Conservation (phyloP, 2,888 invertebrate species). For the Xestia rhomboidea region DNA sequence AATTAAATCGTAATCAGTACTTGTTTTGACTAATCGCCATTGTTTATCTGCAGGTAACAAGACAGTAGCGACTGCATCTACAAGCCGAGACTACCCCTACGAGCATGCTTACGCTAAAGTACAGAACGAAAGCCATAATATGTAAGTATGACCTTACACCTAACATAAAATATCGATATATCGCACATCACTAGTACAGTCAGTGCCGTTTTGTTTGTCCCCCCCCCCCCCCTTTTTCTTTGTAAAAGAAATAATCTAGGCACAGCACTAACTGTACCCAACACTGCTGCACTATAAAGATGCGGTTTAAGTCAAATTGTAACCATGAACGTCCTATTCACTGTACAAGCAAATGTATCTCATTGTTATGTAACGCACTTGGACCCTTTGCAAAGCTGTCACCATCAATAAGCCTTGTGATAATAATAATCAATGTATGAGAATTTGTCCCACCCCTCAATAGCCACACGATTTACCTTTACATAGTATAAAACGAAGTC, state of each 20-base stretch:
- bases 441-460: not conserved
- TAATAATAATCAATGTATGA: not conserved
- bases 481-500: no score
- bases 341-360: not conserved
- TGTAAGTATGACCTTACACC: constrained; percentile 75
- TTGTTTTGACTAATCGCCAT: constrained; percentile 55
- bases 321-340: not conserved
- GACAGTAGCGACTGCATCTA: constrained; percentile 78
- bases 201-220: not conserved
- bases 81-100: constrained; percentile 91
- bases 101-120: constrained; percentile 95
- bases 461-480: not conserved
- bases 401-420: not conserved
- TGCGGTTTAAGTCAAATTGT: no score
- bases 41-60: constrained; percentile 79
- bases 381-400: not conserved
- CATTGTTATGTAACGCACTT: not conserved
- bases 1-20: constrained; percentile 56
- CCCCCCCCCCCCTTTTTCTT: not conserved
- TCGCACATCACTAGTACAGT: not conserved
- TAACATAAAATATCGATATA: not conserved
- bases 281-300: no score
- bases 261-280: no score
- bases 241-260: not conserved
- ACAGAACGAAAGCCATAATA: constrained; percentile 89